Evolutionary conservation across 1,140 invertebrate genomes (phyloP).

Genomic region (Macrocentrus cingulum): DNA sequence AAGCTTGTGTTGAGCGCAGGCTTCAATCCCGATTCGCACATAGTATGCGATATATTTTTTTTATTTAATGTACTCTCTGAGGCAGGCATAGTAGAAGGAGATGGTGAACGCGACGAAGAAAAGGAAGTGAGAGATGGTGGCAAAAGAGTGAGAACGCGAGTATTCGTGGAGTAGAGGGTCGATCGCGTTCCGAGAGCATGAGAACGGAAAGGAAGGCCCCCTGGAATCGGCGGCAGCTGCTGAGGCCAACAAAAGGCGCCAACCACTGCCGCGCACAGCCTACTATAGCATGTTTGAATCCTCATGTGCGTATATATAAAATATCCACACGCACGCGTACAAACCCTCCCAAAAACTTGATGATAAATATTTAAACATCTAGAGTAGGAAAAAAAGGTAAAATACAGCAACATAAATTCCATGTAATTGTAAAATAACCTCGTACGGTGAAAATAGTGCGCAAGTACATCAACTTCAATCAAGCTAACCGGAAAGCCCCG

Average conservation of each 20-base stretch:
- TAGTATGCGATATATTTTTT: slow-evolving; percentile 7
- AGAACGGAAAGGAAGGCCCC: slow-evolving; percentile 49
- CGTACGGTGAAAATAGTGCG: no score
- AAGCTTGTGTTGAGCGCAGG: slow-evolving; percentile 7
- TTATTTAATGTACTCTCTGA: slow-evolving; percentile 11
- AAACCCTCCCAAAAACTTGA: no score
- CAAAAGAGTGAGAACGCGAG: background rate
- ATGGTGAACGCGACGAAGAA: background rate
- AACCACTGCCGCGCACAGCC: slow-evolving; percentile 14
- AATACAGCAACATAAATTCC: no score
- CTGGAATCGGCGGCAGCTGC: slow-evolving; percentile 47
- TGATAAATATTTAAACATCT: slow-evolving; percentile 2
- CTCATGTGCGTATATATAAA: background rate
- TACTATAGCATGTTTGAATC: background rate
- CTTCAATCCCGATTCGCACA: slow-evolving; percentile 19
- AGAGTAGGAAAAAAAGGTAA: background rate
- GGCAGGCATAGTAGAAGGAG: background rate
- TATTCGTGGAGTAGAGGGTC: slow-evolving; percentile 36
- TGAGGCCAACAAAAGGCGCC: slow-evolving; percentile 46
- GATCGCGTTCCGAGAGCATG: slow-evolving; percentile 52
- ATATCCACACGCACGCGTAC: slow-evolving; percentile 10
- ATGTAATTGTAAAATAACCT: no score
- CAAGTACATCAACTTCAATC: no score
- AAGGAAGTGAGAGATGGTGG: background rate
- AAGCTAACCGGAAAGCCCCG: no score